Percentiles rank a stretch among this genome's conserved stretches.
Evolutionary conservation across 2,113 vertebrate species (phyloP).

Genomic region (Melanocharis versteri): DNA sequence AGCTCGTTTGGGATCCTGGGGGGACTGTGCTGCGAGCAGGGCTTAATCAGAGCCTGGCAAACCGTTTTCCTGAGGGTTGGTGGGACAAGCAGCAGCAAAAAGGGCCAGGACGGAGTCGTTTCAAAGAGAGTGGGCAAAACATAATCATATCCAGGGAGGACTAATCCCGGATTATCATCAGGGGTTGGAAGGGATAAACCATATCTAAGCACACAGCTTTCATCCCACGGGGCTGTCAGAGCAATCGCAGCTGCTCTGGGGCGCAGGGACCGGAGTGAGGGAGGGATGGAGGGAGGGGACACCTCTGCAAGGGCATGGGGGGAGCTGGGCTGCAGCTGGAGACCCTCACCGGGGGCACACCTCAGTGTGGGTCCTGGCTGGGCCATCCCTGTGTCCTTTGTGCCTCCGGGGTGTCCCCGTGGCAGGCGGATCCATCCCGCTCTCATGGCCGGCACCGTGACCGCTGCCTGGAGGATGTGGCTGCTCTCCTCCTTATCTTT

Average conservation of each 20-base stretch:
- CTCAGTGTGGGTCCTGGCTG: neutral
- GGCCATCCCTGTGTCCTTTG: neutral
- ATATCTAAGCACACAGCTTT: slow-evolving; percentile 62
- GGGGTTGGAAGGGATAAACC: slow-evolving; percentile 54
- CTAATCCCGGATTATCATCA: slow-evolving; percentile 57
- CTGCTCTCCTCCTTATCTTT: slow-evolving; percentile 19
- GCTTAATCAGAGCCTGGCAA: slow-evolving; percentile 17
- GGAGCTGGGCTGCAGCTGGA: neutral
- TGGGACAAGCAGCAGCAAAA: neutral
- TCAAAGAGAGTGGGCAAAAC: slow-evolving; percentile 49
- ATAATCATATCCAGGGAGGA: slow-evolving; percentile 25
- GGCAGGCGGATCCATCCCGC: fast-evolving
- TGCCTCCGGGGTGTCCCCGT: fast-evolving
- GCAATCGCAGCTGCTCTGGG: neutral
- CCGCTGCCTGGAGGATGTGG: neutral
- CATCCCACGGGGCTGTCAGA: slow-evolving; percentile 39
- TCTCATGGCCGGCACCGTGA: fast-evolving
- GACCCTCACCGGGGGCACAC: fast-evolving
- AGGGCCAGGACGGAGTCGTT: neutral
- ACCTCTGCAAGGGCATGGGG: neutral
- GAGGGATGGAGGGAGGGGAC: fast-evolving
- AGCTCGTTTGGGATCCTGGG: neutral
- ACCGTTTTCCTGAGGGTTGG: neutral
- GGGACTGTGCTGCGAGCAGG: neutral
- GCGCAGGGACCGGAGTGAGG: fast-evolving